Evolutionary conservation across 1,140 invertebrate genomes (phyloP).

Genomic region (Muscidifurax raptorellus): DNA sequence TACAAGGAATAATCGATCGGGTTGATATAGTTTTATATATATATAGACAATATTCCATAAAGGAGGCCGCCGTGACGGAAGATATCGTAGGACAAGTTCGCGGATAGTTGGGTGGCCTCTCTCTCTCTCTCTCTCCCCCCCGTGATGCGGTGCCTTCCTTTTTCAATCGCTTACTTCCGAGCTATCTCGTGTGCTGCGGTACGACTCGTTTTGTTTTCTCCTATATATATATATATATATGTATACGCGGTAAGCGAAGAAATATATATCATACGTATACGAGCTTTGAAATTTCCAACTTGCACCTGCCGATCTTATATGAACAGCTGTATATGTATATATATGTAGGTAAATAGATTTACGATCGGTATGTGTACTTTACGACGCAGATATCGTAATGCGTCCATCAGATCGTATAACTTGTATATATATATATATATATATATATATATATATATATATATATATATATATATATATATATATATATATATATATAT

Average conservation of each 20-base stretch:
- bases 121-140: conserved; percentile 6
- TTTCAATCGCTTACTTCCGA: too few relatives aligned
- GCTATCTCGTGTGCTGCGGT: background rate
- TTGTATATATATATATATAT: background rate
- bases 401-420: background rate
- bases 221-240: background rate
- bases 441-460: background rate
- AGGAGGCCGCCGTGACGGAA: conserved; percentile 73
- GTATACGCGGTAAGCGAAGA: too few relatives aligned
- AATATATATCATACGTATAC: background rate
- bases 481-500: background rate
- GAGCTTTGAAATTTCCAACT: too few relatives aligned
- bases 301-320: background rate
- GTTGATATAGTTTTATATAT: conserved; percentile 31
- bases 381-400: too few relatives aligned
- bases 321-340: background rate
- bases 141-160: background rate
- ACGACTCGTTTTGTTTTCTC: conserved; percentile 15
- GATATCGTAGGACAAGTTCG: conserved; percentile 73
- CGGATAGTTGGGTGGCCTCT: conserved; percentile 65
- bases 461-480: background rate
- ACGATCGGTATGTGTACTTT: background rate
- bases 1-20: conserved; percentile 48
- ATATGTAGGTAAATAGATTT: conserved; percentile 7
- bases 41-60: conserved; percentile 69